Evolutionary conservation across 2,113 vertebrate genomes (phyloP).

Genomic region (Kobus ellipsiprymnus): DNA sequence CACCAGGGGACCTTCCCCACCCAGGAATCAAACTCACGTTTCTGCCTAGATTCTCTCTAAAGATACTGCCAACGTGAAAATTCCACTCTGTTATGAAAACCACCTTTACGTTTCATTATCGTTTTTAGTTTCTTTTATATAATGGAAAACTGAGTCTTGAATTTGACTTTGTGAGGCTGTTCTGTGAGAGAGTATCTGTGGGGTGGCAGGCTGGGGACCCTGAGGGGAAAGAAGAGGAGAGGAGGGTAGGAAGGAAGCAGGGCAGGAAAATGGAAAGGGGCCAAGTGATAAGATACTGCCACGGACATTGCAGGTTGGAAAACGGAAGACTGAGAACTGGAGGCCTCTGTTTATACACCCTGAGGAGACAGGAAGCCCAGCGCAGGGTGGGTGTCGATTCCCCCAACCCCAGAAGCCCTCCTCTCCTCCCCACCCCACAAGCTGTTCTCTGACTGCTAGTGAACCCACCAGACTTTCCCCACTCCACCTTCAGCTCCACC

Average conservation of each 20-base stretch:
- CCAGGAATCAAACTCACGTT: not conserved
- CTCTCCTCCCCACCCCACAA: not conserved
- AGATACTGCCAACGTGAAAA: not conserved
- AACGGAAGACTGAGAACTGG: not conserved
- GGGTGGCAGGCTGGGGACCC: not conserved
- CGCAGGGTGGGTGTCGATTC: fast-evolving
- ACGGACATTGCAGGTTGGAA: not conserved
- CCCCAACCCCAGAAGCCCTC: not conserved
- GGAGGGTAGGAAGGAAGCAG: not conserved
- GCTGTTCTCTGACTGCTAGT: not conserved
- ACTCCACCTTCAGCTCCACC: not conserved
- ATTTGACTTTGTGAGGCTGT: not conserved
- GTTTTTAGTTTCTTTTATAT: not conserved
- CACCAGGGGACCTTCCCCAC: not conserved
- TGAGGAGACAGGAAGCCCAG: not conserved
- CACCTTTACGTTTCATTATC: not conserved
- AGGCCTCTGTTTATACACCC: not conserved
- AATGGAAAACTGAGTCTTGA: not conserved
- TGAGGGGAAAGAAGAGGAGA: not conserved
- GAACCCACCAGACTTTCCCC: not conserved
- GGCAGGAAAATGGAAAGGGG: not conserved
- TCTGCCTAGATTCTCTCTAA: not conserved
- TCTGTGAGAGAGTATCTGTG: not conserved
- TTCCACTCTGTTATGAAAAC: not conserved
- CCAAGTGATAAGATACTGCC: not conserved